Percentiles rank a stretch among this genome's conserved stretches.
Conservation (phyloP, 2,797 vertebrate genomes). For the Anolis apletophallus region DNA sequence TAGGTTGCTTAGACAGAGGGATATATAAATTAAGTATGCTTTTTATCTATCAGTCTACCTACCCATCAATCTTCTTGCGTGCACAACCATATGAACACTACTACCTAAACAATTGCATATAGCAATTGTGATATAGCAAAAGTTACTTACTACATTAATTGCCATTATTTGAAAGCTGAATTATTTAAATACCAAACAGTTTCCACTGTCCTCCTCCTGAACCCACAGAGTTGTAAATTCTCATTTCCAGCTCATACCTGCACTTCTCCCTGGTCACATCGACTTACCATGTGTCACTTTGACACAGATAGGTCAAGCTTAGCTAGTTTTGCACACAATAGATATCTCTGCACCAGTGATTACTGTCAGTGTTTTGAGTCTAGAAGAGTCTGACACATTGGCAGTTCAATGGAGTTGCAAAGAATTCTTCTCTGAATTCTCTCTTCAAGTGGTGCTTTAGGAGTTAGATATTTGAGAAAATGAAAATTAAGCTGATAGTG, state of each 20-base stretch:
- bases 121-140: background rate
- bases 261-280: background rate
- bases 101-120: background rate
- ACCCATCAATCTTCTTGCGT: no score
- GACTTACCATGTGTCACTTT: conserved; percentile 25
- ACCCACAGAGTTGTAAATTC: background rate
- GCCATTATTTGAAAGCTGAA: no score
- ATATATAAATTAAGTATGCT: background rate
- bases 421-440: background rate
- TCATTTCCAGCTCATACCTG: background rate
- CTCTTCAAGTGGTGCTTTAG: background rate
- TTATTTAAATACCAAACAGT: background rate
- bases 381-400: conserved; percentile 1
- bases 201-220: background rate
- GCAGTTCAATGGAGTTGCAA: background rate
- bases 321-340: conserved; percentile 22
- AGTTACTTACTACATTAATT: background rate
- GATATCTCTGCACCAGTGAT: conserved; percentile 24
- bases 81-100: background rate
- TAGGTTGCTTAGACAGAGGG: background rate
- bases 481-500: conserved; percentile 1
- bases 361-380: conserved; percentile 25
- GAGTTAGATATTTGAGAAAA: conserved; percentile 11
- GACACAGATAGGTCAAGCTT: conserved; percentile 31
- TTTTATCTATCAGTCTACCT: no score